A percentile compares a stretch with the other conserved stretches of the same genome.
Conservation (phyloP, 30 jellyfish, hydroid and myxozoan species). For the Clytia hemisphaerica region DNA sequence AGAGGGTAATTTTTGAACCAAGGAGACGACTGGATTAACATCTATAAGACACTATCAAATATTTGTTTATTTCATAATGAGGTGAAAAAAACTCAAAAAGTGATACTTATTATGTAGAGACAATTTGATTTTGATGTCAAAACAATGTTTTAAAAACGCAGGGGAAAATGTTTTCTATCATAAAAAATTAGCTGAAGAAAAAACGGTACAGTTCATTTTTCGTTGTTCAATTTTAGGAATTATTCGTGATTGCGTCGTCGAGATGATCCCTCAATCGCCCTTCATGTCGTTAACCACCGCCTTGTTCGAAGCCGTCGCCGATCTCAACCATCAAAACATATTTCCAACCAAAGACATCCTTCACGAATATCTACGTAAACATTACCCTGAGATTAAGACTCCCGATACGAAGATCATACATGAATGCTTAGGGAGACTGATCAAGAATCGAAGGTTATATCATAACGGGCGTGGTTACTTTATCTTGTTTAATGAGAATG, state of each 20-base stretch:
- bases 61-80: no score
- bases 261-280: conserved; percentile 63
- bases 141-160: no score
- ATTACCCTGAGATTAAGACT: conserved; percentile 47
- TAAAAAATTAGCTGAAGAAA: not conserved
- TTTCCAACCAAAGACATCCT: conserved; percentile 56
- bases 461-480: conserved; percentile 82
- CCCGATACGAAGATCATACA: conserved; percentile 56
- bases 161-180: no score
- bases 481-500: conserved; percentile 51
- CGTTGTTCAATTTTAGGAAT: conserved; percentile 29
- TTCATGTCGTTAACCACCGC: conserved; percentile 73
- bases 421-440: conserved; percentile 55
- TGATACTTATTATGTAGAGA: no score
- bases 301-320: conserved; percentile 53
- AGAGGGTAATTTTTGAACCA: no score
- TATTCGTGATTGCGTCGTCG: conserved; percentile 59
- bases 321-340: conserved; percentile 54
- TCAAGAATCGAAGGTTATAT: conserved; percentile 47
- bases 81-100: no score
- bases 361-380: conserved; percentile 41
- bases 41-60: no score
- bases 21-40: no score
- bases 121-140: no score
- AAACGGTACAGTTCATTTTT: no score